Conservation (phyloP, 1,140 invertebrate species). For the Kradibia gibbosae region DNA sequence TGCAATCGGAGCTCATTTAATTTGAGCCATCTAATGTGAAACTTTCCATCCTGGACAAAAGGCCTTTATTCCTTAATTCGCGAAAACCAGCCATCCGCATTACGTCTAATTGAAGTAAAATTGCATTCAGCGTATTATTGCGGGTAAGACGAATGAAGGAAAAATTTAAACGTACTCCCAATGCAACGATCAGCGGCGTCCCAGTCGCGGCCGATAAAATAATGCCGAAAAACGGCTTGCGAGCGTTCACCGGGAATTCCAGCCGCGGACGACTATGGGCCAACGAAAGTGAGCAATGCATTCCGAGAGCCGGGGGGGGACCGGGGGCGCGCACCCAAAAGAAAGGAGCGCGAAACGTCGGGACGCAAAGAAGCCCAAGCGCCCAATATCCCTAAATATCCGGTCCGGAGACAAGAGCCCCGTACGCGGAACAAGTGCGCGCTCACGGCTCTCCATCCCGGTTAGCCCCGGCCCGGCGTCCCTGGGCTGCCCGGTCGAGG, state of each 20-base stretch:
- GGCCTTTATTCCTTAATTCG: too few species aligned
- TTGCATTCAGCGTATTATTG: too few species aligned
- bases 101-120: too few species aligned
- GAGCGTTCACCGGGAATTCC: constrained; percentile 5
- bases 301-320: not conserved
- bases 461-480: too few species aligned
- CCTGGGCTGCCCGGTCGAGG: too few species aligned
- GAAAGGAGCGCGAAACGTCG: constrained; percentile 17
- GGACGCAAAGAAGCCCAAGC: constrained; percentile 13
- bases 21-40: too few species aligned
- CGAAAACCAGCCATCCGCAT: too few species aligned
- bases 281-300: constrained; percentile 1
- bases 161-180: too few species aligned
- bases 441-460: not conserved
- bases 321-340: too few species aligned
- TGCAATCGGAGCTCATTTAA: too few species aligned
- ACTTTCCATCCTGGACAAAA: too few species aligned
- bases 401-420: not conserved
- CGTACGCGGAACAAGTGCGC: not conserved
- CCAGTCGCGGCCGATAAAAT: not conserved
- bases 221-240: not conserved
- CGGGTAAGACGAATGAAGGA: too few species aligned
- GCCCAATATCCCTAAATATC: not conserved
- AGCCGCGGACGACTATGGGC: not conserved
- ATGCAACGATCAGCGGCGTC: not conserved